phyloP scores from a whole-genome alignment of 1,140 invertebrate species.

The Zaprionus gabonicus region DNA sequence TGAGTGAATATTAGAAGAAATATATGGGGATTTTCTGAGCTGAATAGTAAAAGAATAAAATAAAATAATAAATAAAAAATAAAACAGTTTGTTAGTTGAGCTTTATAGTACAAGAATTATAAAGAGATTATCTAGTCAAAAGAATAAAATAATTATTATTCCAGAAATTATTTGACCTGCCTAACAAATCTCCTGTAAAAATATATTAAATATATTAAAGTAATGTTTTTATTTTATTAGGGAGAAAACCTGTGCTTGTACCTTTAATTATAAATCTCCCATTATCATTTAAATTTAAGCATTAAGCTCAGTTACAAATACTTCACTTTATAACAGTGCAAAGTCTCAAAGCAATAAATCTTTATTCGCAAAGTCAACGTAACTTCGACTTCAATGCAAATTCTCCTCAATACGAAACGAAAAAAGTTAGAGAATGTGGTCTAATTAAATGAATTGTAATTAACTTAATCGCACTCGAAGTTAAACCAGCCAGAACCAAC shows the following conservation, averaged over 20 bases:
- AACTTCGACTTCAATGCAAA: conserved; percentile 2
- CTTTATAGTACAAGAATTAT: background rate
- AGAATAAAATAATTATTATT: no score
- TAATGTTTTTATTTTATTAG: background rate
- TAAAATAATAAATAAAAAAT: no score
- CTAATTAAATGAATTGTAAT: conserved; percentile 1
- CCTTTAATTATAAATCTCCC: no score
- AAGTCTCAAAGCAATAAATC: background rate
- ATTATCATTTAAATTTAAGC: no score
- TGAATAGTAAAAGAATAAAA: background rate
- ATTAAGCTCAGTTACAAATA: background rate
- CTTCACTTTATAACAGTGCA: background rate
- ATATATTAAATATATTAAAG: background rate
- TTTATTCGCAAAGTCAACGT: background rate
- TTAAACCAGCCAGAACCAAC: background rate
- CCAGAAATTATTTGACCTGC: background rate
- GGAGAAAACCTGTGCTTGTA: background rate
- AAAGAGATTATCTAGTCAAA: no score
- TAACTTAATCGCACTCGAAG: background rate
- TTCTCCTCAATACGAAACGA: background rate
- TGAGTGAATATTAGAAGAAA: background rate
- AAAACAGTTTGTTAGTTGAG: background rate
- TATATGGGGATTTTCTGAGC: no score
- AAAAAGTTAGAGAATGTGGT: background rate
- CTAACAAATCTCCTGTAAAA: background rate